Conservation (phyloP, 1,140 invertebrate species). For the Gryllus bimaculatus region DNA sequence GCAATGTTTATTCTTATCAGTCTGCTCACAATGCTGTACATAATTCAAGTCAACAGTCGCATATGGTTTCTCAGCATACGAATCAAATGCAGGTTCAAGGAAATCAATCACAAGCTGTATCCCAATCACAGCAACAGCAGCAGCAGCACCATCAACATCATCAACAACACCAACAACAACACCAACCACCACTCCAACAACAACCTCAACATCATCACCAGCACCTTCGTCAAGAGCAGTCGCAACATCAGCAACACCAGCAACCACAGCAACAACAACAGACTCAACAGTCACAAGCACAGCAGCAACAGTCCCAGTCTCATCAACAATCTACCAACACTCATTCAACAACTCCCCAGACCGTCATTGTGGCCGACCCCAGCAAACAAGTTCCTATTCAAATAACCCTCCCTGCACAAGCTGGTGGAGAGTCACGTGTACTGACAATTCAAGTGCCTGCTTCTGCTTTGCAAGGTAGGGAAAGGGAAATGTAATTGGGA, state of each 20-base stretch:
- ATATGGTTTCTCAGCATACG: background rate
- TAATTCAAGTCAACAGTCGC: background rate
- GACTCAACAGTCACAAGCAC: slow-evolving; percentile 24
- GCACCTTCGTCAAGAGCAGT: slow-evolving; percentile 25
- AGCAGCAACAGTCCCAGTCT: slow-evolving; percentile 30
- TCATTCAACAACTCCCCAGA: slow-evolving; percentile 19
- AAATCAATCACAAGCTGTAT: slow-evolving; percentile 14
- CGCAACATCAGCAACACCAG: slow-evolving; percentile 28
- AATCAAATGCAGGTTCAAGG: background rate
- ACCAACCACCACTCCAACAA: slow-evolving; percentile 29
- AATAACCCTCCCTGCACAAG: slow-evolving; percentile 60
- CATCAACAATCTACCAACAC: slow-evolving; percentile 25
- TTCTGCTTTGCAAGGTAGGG: slow-evolving; percentile 57
- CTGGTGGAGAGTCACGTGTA: slow-evolving; percentile 53
- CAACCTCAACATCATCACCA: slow-evolving; percentile 33
- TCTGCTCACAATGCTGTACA: background rate
- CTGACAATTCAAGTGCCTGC: slow-evolving; percentile 78
- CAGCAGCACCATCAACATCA: slow-evolving; percentile 19
- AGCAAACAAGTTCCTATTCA: slow-evolving; percentile 44
- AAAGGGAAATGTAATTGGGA: no score
- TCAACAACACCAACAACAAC: slow-evolving; percentile 23
- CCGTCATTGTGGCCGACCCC: slow-evolving; percentile 31
- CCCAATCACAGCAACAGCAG: slow-evolving; percentile 23
- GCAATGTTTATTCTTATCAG: background rate
- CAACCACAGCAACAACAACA: slow-evolving; percentile 22